Conservation (phyloP, 2,797 vertebrate genomes). For the Spheniscus humboldti region DNA sequence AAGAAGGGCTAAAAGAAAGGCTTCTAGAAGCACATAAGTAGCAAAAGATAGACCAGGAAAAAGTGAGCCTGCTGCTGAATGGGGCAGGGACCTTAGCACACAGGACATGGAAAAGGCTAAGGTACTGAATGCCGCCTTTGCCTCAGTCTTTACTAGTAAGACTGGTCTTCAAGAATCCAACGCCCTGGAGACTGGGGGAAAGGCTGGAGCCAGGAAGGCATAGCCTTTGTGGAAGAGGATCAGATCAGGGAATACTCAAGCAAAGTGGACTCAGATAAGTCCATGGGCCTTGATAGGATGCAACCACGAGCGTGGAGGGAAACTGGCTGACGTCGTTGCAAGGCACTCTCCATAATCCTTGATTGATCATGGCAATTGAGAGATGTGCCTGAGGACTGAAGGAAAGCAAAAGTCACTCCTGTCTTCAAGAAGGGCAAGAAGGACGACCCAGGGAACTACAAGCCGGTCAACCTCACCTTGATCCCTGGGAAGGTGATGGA, state of each 20-base stretch:
- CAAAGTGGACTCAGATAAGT: accelerated
- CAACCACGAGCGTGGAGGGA: accelerated
- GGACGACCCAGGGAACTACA: neutral
- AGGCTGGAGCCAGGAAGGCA: neutral
- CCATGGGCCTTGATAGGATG: neutral
- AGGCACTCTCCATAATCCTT: neutral
- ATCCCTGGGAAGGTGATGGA: neutral
- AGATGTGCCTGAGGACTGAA: neutral
- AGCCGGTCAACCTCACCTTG: neutral
- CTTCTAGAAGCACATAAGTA: neutral
- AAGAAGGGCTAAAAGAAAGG: neutral
- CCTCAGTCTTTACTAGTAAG: neutral
- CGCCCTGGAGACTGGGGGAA: neutral
- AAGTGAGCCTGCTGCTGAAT: neutral
- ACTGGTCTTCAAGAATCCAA: neutral
- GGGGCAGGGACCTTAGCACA: too few species aligned
- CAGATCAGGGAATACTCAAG: neutral
- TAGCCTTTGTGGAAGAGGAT: neutral
- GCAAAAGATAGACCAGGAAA: neutral
- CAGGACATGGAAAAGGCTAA: neutral
- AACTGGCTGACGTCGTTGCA: neutral
- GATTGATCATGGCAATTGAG: neutral
- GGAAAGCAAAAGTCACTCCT: neutral
- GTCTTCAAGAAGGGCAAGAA: neutral
- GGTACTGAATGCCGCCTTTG: neutral